These are phyloP conservation scores for fruit fly (Drosophila melanogaster) DNA, from an alignment of 1,140 invertebrate species.

Conservation along the genomic window DNA sequence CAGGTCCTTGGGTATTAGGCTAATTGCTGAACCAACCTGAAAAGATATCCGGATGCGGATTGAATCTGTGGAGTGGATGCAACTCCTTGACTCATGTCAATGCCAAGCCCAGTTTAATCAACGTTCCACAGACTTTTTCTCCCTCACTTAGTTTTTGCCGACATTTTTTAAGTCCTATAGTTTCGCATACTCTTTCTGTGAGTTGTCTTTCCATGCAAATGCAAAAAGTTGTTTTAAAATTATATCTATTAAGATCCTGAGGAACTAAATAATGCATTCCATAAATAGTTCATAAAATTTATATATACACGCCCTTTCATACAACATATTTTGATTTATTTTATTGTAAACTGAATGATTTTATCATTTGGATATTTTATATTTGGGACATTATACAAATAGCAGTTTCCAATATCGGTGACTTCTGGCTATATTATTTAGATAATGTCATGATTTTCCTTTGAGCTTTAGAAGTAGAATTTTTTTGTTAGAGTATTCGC, in stretches of 20 bases:
- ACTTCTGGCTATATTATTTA: too few species aligned
- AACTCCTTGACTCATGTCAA: constrained; percentile 54
- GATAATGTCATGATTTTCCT: too few species aligned
- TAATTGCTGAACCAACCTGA: constrained; percentile 66
- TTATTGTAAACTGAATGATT: too few species aligned
- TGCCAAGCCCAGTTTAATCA: constrained; percentile 73
- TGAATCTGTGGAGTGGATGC: constrained; percentile 38
- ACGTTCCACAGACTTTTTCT: constrained; percentile 55
- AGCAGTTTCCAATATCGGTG: too few species aligned
- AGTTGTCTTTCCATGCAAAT: not conserved
- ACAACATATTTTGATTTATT: too few species aligned
- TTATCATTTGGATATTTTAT: too few species aligned
- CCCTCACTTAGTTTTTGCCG: constrained; percentile 9
- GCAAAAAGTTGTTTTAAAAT: not conserved
- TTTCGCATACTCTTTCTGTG: constrained; percentile 17
- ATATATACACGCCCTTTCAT: too few species aligned
- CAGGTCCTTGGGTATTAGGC: constrained; percentile 70
- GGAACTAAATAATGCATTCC: too few species aligned
- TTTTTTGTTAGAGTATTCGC: constrained; percentile 10
- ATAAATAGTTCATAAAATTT: too few species aligned
- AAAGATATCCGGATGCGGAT: constrained; percentile 58
- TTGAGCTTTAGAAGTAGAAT: too few species aligned
- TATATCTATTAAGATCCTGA: not conserved
- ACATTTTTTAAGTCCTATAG: constrained; percentile 13
- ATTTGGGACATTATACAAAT: too few species aligned